Evolutionary conservation across 2,888 invertebrate species (phyloP), one percentile per base, ranked within the genome.

Genomic region (Dendrolimus pini): DNA sequence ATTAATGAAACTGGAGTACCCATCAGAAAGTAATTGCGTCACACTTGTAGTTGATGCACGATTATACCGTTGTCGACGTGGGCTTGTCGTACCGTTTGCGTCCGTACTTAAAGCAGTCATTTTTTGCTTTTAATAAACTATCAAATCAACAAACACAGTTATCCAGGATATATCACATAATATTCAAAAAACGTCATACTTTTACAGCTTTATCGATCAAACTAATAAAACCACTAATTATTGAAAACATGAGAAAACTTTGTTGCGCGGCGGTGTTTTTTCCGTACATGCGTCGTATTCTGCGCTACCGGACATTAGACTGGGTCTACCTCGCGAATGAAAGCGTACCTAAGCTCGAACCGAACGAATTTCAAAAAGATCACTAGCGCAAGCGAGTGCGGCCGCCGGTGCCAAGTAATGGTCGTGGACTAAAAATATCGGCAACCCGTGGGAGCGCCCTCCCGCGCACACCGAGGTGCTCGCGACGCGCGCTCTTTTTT

Each of bases 1-100:
- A 79, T 96, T 96, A 72, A 97, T 92, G 67, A 97, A 92, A 85
- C 93, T 97, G 74, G 96, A 95, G 85, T 96, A 97, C 70, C 96
- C 96, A 80, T 97, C 97, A 69, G 95, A 95, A 70, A 97, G 90
- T 73, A 97, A 90, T 85, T 97, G 97, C 65, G 96, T 95, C 70
- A 97, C 96, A 87, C 96, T 96, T 56, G 94, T 93, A 61, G 95
- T 95, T 57, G 96, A 95, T 64, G 93, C 91, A 63, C 97, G 94
- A 66, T 94, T 92, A 85, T 96, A 96, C 66, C 96, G 93, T 77
- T 93, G 93, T 67, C 94, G 93, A 63, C 93, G 92, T 78, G 80
- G 93, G 76, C 85, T 92, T 58, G 86, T 83, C 64, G 83, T 79
- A 61, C 77, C 81, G 71, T 78, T 82, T 68, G 82, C 82, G 70